Conservation (phyloP, 2,888 invertebrate species). For the Temnothorax ravouxi region DNA sequence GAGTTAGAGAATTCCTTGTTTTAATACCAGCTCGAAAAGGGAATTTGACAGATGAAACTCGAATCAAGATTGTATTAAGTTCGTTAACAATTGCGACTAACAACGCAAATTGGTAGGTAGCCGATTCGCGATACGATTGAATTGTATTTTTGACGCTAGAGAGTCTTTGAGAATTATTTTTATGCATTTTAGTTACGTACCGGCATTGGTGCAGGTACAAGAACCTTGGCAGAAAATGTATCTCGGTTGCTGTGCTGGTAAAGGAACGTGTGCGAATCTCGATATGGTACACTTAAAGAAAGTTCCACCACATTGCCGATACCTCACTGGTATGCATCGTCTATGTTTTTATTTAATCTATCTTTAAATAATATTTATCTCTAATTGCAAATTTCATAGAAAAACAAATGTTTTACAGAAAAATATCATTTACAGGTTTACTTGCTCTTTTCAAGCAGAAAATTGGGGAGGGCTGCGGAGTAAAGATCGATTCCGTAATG, state of each 20-base stretch:
- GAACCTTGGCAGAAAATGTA: constrained; percentile 94
- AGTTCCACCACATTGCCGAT: constrained; percentile 93
- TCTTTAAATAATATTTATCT: background rate
- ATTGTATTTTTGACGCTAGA: background rate
- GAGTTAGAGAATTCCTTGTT: constrained; percentile 93
- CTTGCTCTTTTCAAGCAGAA: constrained; percentile 96
- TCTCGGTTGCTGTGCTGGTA: constrained; percentile 93
- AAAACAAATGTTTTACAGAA: constrained; percentile 22
- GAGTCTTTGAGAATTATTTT: constrained; percentile 37
- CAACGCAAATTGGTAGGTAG: constrained; percentile 91
- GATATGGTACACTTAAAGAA: constrained; percentile 95
- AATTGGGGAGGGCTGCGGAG: constrained; percentile 87
- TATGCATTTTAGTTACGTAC: constrained; percentile 88
- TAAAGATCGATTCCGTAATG: constrained; percentile 89
- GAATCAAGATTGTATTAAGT: constrained; percentile 93
- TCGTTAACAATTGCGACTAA: constrained; percentile 94
- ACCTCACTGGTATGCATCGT: constrained; percentile 89
- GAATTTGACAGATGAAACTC: constrained; percentile 90
- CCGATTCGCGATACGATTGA: constrained; percentile 3
- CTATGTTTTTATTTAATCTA: background rate
- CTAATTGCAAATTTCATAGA: background rate
- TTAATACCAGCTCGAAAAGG: constrained; percentile 89
- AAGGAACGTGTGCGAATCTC: constrained; percentile 93
- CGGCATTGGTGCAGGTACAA: constrained; percentile 95
- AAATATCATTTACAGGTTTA: constrained; percentile 87